Conservation (phyloP, 1,140 invertebrate genomes). For the Condylostylus longicornis region DNA sequence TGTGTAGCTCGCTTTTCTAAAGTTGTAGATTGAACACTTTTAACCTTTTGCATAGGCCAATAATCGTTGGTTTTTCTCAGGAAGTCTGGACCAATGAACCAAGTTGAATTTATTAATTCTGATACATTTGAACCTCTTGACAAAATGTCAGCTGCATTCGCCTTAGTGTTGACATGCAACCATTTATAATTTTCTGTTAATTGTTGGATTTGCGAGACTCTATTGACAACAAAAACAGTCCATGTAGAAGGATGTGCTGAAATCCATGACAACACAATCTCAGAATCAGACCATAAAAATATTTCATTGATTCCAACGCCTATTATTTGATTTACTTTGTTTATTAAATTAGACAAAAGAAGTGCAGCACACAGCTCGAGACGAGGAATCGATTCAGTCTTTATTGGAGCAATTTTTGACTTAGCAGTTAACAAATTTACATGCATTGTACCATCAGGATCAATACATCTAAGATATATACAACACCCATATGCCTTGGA, state of each 20-base stretch:
- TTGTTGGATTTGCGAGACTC: slow-evolving; percentile 21
- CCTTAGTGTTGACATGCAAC: slow-evolving; percentile 12
- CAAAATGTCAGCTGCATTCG: slow-evolving; percentile 19
- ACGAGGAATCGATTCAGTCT: no score
- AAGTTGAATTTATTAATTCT: slow-evolving; percentile 13
- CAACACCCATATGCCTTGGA: neutral
- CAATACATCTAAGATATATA: neutral
- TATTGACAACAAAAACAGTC: slow-evolving; percentile 16
- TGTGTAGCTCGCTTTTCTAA: no score
- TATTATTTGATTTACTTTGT: no score
- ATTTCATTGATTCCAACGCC: no score
- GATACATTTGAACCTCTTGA: slow-evolving; percentile 11
- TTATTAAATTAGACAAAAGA: no score
- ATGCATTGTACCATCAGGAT: neutral
- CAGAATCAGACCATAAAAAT: slow-evolving; percentile 17
- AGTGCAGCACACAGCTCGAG: no score
- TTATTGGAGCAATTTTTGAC: neutral
- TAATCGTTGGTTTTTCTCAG: no score
- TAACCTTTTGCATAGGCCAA: no score
- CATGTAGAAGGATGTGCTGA: slow-evolving; percentile 10
- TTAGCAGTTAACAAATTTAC: neutral
- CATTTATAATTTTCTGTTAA: slow-evolving; percentile 8
- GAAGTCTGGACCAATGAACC: no score
- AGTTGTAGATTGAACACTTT: no score
- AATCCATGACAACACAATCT: slow-evolving; percentile 16